Percentiles rank a stretch among this genome's conserved stretches.
Evolutionary conservation across 2,888 invertebrate genomes (phyloP).

Genomic region (Antheraea yamamai): DNA sequence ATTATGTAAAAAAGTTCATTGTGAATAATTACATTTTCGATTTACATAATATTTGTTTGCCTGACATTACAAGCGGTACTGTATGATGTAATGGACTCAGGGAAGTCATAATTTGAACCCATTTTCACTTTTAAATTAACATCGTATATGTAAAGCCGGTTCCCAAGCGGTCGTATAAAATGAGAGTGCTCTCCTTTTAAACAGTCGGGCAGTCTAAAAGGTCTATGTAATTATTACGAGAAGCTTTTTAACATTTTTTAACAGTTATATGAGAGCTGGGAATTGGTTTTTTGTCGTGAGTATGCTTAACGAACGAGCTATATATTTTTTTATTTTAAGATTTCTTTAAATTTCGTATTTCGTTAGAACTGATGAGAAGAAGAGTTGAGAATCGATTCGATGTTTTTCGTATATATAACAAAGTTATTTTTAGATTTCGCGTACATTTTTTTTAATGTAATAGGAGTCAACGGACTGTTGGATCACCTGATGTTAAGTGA

Average conservation of each 20-base stretch:
- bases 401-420: too few relatives aligned
- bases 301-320: constrained; percentile 12
- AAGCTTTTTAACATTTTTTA: constrained; percentile 47
- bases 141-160: constrained; percentile 38
- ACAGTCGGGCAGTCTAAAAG: constrained; percentile 39
- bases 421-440: too few relatives aligned
- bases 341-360: too few relatives aligned
- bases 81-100: constrained; percentile 22
- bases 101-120: constrained; percentile 22
- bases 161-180: constrained; percentile 40
- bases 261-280: constrained; percentile 37
- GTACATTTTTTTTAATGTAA: too few relatives aligned
- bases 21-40: neutral
- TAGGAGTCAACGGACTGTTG: too few relatives aligned
- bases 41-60: constrained; percentile 11
- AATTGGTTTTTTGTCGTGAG: constrained; percentile 40
- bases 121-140: constrained; percentile 39
- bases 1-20: neutral
- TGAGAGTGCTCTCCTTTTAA: constrained; percentile 37
- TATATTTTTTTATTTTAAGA: neutral
- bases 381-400: too few relatives aligned
- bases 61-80: neutral
- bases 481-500: too few relatives aligned
- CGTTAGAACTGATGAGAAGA: too few relatives aligned
- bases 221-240: constrained; percentile 43